Base-by-base conservation (phyloP, 2,888 invertebrate genomes). In the Anoplius nigerrimus region DNA sequence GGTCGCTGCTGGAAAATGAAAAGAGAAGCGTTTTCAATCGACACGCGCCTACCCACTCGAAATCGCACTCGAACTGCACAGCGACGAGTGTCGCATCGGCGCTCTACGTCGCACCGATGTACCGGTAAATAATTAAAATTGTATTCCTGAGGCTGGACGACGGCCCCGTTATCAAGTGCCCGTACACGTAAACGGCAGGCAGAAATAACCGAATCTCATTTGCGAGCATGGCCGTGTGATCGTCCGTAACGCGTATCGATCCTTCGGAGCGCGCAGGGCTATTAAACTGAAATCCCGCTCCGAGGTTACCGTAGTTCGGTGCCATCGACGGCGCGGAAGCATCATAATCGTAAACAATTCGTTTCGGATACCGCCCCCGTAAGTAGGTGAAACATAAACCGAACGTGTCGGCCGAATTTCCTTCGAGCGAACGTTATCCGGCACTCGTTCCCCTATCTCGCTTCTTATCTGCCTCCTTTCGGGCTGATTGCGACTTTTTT, bases 301-400 rank as follows among this genome's bases (percentile, higher is more conserved):
- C 46, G 62, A 27, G 66, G 75, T 73, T 78, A 76, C 11, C 34
- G 34, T 6, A 34, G 34, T 34, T 34, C 34, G 34, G 11, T 34
- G 34, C 34, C 34, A 34, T 34, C 34, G 34, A n/a, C n/a, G 34
- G 34, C 1, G 34, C 11, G 34, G 34, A 5, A 6, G 34, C 34
- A 34, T 34, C 4, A 34, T 79, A 78, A 78, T 75, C 76, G 81
- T 77, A 80, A 81, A 81, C 74, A 78, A 66, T 73, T 62, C 51
- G 64, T 61, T n/a, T 22, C 34, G 52, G 16, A 43, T 21, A 54
- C 51, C 63, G 58, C 34, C 58, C 54, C 58, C 54, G 55, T 42
- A 58, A 57, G 61, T 69, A 57, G 51, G 55, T 51, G 62, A 48
- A 64, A 54, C 45, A 51, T 59, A 43, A 56, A 58, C 55, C 69